These are phyloP conservation scores for Anhinga anhinga DNA, from an alignment of 2,113 vertebrate species.

Conservation along the genomic window DNA sequence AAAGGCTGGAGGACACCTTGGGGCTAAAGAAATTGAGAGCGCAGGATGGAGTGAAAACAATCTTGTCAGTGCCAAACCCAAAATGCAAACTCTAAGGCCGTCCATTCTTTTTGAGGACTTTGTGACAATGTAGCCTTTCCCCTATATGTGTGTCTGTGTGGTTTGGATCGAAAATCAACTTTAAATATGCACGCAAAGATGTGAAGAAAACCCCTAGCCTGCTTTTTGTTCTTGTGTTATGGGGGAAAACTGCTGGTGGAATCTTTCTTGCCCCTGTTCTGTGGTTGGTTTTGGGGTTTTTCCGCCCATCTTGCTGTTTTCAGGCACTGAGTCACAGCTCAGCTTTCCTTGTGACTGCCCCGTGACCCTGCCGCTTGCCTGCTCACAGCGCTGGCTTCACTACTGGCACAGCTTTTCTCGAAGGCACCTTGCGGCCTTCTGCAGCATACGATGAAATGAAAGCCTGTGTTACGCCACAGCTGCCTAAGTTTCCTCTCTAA, in stretches of 20 bases:
- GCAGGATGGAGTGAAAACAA: background rate
- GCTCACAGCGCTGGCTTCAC: background rate
- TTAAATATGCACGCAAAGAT: background rate
- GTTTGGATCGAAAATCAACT: background rate
- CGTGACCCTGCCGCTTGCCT: background rate
- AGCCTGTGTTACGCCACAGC: background rate
- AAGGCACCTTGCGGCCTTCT: background rate
- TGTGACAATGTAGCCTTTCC: background rate
- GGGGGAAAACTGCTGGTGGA: background rate
- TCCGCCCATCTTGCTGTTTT: background rate
- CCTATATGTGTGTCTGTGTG: accelerated
- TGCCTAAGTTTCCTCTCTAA: background rate
- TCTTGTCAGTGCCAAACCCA: background rate
- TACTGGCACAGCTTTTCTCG: background rate
- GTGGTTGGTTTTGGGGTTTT: too few relatives aligned
- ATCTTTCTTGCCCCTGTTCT: background rate
- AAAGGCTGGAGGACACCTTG: background rate
- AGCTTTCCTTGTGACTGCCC: background rate
- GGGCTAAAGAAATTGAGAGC: background rate
- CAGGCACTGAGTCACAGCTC: background rate
- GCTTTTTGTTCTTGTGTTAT: background rate
- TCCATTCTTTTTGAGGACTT: background rate
- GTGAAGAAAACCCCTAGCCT: background rate
- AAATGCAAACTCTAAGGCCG: background rate
- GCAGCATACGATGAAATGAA: background rate